Evolutionary conservation across 1,140 invertebrate species (phyloP).

Genomic region (Nasonia longicornis): DNA sequence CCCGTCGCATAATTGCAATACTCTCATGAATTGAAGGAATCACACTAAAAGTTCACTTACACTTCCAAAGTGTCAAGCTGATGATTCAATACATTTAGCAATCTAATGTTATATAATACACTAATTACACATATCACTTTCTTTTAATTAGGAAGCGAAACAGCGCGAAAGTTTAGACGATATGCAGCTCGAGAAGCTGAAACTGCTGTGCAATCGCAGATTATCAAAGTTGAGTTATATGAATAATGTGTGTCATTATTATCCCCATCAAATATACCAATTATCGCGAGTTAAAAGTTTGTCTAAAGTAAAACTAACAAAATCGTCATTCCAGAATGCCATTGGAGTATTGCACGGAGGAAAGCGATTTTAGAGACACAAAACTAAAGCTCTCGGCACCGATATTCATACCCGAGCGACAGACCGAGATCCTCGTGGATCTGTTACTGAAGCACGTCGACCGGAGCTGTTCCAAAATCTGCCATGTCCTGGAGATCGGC

Average conservation of each 20-base stretch:
- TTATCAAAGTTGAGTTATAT: background rate
- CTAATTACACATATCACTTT: conserved; percentile 12
- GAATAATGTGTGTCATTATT: conserved; percentile 15
- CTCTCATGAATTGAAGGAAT: background rate
- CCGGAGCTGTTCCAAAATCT: conserved; percentile 37
- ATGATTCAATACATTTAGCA: background rate
- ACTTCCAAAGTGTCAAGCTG: background rate
- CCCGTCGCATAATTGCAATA: background rate
- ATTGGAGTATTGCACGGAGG: conserved; percentile 79
- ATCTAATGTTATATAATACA: background rate
- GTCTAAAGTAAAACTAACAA: background rate
- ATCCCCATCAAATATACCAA: background rate
- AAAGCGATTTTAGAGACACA: conserved; percentile 80
- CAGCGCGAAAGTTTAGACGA: background rate
- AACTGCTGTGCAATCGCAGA: background rate
- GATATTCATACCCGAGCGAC: conserved; percentile 80
- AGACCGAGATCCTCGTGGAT: conserved; percentile 78
- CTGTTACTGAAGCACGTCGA: conserved; percentile 65
- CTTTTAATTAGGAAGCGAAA: conserved; percentile 28
- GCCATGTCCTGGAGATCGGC: conserved; percentile 71
- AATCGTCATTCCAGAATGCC: conserved; percentile 71
- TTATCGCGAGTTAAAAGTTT: background rate
- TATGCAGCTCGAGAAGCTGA: background rate
- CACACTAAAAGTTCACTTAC: background rate
- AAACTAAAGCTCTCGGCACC: conserved; percentile 75